A percentile compares a stretch with the other conserved stretches of the same genome.
phyloP scores from a whole-genome alignment of 1,140 invertebrate species.

The Nomia melanderi region DNA sequence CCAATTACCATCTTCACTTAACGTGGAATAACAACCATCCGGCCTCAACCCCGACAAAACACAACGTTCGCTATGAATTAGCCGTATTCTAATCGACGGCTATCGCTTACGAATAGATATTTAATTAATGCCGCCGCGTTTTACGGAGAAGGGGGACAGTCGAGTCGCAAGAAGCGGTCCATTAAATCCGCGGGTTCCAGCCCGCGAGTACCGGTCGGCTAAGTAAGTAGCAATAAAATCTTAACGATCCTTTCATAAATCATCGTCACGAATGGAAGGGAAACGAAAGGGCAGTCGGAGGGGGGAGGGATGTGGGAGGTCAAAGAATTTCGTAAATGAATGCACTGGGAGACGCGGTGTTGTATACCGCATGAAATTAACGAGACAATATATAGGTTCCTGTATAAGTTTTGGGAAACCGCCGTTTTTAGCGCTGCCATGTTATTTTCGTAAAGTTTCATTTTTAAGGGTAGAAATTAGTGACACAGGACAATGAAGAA shows the following conservation, averaged over 20 bases:
- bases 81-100: conserved; percentile 13
- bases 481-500: no score
- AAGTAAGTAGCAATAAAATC: conserved; percentile 40
- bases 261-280: conserved; percentile 8
- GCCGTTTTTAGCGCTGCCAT: no score
- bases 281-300: no score
- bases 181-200: conserved; percentile 5
- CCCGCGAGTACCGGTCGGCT: neutral
- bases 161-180: conserved; percentile 6
- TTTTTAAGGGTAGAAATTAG: no score
- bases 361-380: no score
- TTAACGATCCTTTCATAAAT: conserved; percentile 46
- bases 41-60: no score
- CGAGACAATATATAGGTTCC: no score
- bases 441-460: no score
- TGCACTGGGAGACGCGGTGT: no score
- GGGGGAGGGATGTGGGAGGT: neutral
- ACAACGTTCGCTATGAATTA: neutral
- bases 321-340: conserved; percentile 20
- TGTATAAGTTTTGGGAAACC: no score
- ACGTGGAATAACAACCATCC: no score
- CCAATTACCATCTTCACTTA: no score
- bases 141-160: conserved; percentile 9
- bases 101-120: conserved; percentile 17
- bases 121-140: conserved; percentile 29